A percentile compares a stretch with the other conserved stretches of the same genome.
phyloP scores from a whole-genome alignment of 2,888 invertebrate genomes.

The Chymomyza amoena region DNA sequence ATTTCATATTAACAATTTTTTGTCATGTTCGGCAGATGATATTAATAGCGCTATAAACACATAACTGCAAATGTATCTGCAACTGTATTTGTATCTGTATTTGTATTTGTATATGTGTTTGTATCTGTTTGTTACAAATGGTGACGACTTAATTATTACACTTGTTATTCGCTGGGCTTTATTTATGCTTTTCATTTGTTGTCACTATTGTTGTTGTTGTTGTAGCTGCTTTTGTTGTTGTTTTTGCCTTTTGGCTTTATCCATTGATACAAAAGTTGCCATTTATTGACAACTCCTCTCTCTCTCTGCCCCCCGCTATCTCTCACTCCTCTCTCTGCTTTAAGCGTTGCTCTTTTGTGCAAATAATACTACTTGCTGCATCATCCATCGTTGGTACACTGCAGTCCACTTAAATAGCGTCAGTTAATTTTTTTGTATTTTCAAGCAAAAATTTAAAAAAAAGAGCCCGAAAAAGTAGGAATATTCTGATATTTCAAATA shows the following conservation, averaged over 20 bases:
- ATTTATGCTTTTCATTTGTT: conserved; percentile 27
- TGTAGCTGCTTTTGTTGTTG: not conserved
- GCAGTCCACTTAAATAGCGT: no score
- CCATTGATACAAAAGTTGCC: conserved; percentile 10
- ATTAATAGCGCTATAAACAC: not conserved
- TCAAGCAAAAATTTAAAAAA: no score
- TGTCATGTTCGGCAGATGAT: not conserved
- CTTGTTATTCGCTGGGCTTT: conserved; percentile 42
- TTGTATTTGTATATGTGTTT: not conserved
- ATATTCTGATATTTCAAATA: no score
- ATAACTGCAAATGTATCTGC: no score
- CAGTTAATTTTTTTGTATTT: no score
- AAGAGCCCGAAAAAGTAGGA: no score
- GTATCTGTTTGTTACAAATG: not conserved
- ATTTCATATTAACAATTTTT: not conserved
- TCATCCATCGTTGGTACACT: no score
- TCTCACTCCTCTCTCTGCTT: no score
- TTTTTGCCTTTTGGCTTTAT: not conserved
- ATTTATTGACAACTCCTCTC: conserved; percentile 18
- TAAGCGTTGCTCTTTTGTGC: not conserved
- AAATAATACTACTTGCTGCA: not conserved
- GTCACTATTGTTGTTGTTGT: not conserved
- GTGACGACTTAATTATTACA: conserved; percentile 50
- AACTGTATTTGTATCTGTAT: no score
- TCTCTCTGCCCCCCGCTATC: no score